Base-by-base conservation (phyloP, 2,797 vertebrate genomes). In the Sarcophilus harrisii region DNA sequence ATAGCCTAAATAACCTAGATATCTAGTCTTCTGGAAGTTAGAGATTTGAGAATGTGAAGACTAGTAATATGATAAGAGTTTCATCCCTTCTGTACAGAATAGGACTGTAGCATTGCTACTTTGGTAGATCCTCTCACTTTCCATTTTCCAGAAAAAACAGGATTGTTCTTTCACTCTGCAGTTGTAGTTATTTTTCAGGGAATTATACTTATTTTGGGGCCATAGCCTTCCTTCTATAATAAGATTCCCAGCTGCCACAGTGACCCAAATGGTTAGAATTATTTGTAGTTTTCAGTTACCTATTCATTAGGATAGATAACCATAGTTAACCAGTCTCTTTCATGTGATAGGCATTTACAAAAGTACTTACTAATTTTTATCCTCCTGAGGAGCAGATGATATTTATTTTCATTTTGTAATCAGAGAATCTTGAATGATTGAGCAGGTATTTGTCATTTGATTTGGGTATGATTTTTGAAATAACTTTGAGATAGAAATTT, bases 391-490 rank as follows among this genome's bases (percentile, higher is more conserved):
- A 87, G 38, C 24, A 87, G 38, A 45, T 81, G 21, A 45, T 81
- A 45, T 24, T 81, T 87, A 45, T 45, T 87, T 21, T 87, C 21
- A 87, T 87, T 87, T 87, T 87, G 73, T 87, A 9, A 4, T 24
- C 49, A 73, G 12, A 49, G 38, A 49, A 87, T 45, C 21, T 45
- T 87, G 73, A 45, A 87, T 87, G 38, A 38, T 27, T 87, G 73
- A 87, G 21, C 9, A 6, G 73, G 38, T 27, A 3, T 16, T 58
- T 59, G 30, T 89, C 45, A 52, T 29, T 92, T 94, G 49, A 1
- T 94, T 90, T 96, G 90, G 81, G 57, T 93, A 28, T 66, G 58
- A 92, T 92, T 81, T 91, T 95, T 57, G 52, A 29, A 32, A 10
- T 0, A 60, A 29, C 52, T 32, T 96, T 95, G 8, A 81, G 55